Percentiles rank a stretch among this genome's conserved stretches.
Evolutionary conservation across 2,888 invertebrate genomes (phyloP).

Genomic region (Brachycybe producta): DNA sequence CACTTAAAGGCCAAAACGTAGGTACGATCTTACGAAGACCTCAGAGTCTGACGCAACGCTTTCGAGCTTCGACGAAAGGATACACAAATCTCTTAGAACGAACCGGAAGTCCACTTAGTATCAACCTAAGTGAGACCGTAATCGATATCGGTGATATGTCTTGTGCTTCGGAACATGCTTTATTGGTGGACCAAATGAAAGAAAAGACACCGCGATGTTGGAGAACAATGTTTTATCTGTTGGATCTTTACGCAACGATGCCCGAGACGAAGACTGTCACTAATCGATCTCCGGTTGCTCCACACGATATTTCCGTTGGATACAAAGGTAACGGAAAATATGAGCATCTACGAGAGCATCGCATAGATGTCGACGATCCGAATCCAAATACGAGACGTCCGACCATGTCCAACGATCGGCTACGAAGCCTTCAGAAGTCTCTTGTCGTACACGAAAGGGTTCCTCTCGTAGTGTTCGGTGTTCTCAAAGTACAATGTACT

Average conservation of each 20-base stretch:
- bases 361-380: conserved; percentile 21
- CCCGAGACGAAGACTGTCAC: conserved; percentile 87
- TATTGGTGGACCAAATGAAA: conserved; percentile 33
- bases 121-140: conserved; percentile 33
- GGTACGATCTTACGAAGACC: conserved; percentile 41
- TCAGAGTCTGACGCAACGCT: conserved; percentile 76
- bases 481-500: conserved; percentile 72
- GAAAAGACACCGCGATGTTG: conserved; percentile 65
- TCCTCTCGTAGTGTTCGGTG: conserved; percentile 57
- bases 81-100: conserved; percentile 56
- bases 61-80: conserved; percentile 44
- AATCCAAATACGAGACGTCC: neutral
- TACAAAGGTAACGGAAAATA: conserved; percentile 39
- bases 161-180: conserved; percentile 32
- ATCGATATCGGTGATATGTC: conserved; percentile 30
- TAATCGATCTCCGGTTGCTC: conserved; percentile 47
- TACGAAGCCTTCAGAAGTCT: conserved; percentile 5
- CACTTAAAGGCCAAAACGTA: neutral
- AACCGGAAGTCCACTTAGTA: conserved; percentile 24
- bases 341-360: conserved; percentile 35
- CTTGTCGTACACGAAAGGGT: conserved; percentile 20
- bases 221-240: conserved; percentile 82
- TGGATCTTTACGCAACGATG: conserved; percentile 86
- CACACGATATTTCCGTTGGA: conserved; percentile 53
- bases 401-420: conserved; percentile 9